Conservation (phyloP, 2,888 invertebrate species). For the Temnothorax unifasciatus region DNA sequence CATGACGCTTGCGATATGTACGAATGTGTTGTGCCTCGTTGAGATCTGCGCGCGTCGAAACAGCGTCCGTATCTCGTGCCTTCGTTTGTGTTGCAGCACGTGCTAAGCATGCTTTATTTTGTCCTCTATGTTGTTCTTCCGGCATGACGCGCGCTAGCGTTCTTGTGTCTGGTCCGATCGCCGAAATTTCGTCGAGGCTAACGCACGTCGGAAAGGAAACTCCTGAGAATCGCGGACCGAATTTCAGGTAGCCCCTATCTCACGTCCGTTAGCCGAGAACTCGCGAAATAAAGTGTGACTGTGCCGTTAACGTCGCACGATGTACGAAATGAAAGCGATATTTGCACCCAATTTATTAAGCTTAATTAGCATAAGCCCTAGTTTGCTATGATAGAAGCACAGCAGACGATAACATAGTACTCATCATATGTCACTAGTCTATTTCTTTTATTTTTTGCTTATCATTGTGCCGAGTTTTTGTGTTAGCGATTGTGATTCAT, state of each 20-base stretch:
- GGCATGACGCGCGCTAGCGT: conserved; percentile 58
- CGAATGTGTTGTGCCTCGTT: conserved; percentile 46
- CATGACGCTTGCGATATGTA: conserved; percentile 75
- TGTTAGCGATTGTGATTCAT: conserved; percentile 22
- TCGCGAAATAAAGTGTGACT: neutral
- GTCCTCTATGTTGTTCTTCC: conserved; percentile 58
- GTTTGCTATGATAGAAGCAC: conserved; percentile 24
- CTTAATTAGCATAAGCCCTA: conserved; percentile 43
- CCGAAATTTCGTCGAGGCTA: conserved; percentile 39
- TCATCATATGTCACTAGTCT: neutral
- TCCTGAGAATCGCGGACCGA: neutral
- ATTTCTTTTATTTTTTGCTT: conserved; percentile 15
- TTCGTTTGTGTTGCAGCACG: conserved; percentile 67
- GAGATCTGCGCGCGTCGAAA: conserved; percentile 38
- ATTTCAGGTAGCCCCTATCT: neutral
- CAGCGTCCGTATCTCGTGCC: conserved; percentile 51
- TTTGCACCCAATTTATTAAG: conserved; percentile 29
- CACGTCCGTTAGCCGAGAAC: neutral
- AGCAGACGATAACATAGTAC: neutral
- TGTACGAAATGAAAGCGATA: neutral
- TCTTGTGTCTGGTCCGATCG: conserved; percentile 47
- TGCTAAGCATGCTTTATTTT: conserved; percentile 70
- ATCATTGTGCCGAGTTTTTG: neutral
- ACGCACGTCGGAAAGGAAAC: conserved; percentile 8
- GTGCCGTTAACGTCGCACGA: neutral